These are phyloP conservation scores for Polylopha cassiicola DNA, from an alignment of 2,888 invertebrate genomes.

Conservation along the genomic window DNA sequence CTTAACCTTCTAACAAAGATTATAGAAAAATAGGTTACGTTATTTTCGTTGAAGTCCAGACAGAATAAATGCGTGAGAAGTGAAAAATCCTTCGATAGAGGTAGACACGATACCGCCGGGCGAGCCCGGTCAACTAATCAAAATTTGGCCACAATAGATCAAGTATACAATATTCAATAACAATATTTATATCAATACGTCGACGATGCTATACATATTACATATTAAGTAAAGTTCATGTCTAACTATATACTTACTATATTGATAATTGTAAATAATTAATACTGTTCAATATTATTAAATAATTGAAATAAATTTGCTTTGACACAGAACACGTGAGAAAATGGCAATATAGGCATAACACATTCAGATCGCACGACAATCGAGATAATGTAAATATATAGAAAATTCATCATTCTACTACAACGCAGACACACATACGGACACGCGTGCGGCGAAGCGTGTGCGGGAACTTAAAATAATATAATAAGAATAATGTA, in stretches of 20 bases:
- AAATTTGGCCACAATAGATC: conserved; percentile 55
- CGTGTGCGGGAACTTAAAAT: too few relatives aligned
- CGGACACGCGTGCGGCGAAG: too few relatives aligned
- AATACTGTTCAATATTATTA: conserved; percentile 14
- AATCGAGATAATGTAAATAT: conserved; percentile 10
- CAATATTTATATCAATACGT: conserved; percentile 13
- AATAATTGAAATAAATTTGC: too few relatives aligned
- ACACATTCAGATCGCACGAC: background rate
- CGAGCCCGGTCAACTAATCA: conserved; percentile 36
- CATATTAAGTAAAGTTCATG: conserved; percentile 5
- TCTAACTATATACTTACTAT: conserved; percentile 9
- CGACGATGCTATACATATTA: conserved; percentile 5
- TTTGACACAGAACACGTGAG: conserved; percentile 11
- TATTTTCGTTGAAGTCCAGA: background rate
- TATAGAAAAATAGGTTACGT: conserved; percentile 7
- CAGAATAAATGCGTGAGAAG: background rate
- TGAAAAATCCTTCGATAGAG: too few relatives aligned
- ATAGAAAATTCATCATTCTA: too few relatives aligned
- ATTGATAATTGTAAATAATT: conserved; percentile 7
- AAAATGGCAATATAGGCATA: conserved; percentile 11
- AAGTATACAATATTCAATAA: conserved; percentile 21
- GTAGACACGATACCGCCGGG: conserved; percentile 17
- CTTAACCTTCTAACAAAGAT: background rate
- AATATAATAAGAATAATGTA: too few relatives aligned
- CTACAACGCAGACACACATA: too few relatives aligned